Evolutionary conservation across 1,140 invertebrate genomes (phyloP).

Genomic region (Leptoteleia sp.): DNA sequence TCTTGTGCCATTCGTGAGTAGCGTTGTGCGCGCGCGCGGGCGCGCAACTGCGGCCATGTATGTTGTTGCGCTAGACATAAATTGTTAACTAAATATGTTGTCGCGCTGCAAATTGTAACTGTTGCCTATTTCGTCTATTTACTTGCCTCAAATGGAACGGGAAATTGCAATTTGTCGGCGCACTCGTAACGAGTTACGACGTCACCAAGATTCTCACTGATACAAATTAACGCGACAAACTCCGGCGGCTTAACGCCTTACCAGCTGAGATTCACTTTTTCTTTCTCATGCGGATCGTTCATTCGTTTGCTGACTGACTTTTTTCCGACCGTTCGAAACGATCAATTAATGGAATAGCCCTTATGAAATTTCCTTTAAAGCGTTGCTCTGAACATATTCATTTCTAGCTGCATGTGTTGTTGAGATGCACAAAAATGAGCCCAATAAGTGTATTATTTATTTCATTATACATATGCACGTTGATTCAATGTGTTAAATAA

Average conservation of each 20-base stretch:
- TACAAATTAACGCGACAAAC: slow-evolving; percentile 52
- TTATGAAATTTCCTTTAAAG: slow-evolving; percentile 1
- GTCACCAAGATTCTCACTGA: slow-evolving; percentile 37
- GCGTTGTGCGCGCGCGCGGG: slow-evolving; percentile 5
- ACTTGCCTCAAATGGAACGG: slow-evolving; percentile 38
- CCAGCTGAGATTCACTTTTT: no score
- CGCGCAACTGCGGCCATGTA: no score
- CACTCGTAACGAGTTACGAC: slow-evolving; percentile 22
- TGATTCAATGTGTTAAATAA: no score
- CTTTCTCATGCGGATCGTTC: no score
- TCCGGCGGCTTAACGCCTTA: slow-evolving; percentile 23
- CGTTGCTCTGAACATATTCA: not conserved
- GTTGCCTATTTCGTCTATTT: slow-evolving; percentile 35
- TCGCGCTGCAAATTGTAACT: slow-evolving; percentile 39
- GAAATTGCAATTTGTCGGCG: slow-evolving; percentile 54
- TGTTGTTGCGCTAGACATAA: slow-evolving; percentile 28
- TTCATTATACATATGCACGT: no score
- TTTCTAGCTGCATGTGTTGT: not conserved
- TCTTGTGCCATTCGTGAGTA: slow-evolving; percentile 59
- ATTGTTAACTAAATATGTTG: slow-evolving; percentile 47
- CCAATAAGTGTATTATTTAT: no score
- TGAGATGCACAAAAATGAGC: no score
- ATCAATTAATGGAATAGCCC: slow-evolving; percentile 8
- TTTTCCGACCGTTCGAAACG: slow-evolving; percentile 8
- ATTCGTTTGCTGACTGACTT: slow-evolving; percentile 12